phyloP scores from a whole-genome alignment of 1,140 invertebrate species.

The Ceratina japonica region DNA sequence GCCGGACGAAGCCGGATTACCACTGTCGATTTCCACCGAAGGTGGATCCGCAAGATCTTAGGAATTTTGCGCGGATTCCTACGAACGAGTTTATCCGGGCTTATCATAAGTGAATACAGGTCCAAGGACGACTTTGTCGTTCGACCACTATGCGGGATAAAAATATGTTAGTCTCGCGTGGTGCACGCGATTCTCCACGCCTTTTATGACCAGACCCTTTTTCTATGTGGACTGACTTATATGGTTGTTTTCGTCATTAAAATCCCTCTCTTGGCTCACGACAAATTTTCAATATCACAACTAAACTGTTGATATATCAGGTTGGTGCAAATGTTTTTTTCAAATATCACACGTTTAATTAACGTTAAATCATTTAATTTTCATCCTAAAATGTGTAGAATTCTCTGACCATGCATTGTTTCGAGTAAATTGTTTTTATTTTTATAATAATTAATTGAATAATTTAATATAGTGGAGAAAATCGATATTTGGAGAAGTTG shows the following conservation, averaged over 20 bases:
- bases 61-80: slow-evolving; percentile 21
- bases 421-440: too few relatives aligned
- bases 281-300: neutral
- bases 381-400: too few relatives aligned
- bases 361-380: too few relatives aligned
- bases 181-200: neutral
- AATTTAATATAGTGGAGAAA: too few relatives aligned
- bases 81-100: slow-evolving; percentile 31
- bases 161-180: neutral
- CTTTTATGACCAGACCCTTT: slow-evolving; percentile 6
- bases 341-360: too few relatives aligned
- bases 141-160: neutral
- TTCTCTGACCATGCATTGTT: too few relatives aligned
- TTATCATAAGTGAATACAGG: slow-evolving; percentile 39
- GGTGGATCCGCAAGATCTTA: slow-evolving; percentile 19
- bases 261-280: neutral
- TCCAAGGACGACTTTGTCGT: slow-evolving; percentile 40
- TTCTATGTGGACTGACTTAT: neutral
- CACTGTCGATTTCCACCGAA: slow-evolving; percentile 29
- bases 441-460: too few relatives aligned
- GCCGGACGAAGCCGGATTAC: neutral
- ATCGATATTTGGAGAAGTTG: too few relatives aligned
- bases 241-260: neutral
- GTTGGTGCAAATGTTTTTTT: too few relatives aligned
- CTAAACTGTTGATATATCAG: neutral